These are phyloP conservation scores for Parnassius glacialis DNA, from an alignment of 2,888 invertebrate genomes.

Conservation along the genomic window DNA sequence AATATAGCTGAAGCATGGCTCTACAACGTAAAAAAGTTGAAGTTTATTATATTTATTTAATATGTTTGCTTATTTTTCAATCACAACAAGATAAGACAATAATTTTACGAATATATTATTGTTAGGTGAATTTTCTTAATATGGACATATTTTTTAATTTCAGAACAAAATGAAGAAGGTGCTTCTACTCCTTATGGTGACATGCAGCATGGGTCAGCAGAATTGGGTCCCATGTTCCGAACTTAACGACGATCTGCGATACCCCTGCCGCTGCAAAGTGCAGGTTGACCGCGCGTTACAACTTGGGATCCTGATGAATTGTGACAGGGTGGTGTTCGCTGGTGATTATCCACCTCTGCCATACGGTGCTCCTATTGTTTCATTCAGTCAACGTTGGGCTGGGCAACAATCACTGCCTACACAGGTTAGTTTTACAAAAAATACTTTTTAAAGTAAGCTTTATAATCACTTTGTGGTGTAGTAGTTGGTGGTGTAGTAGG, in stretches of 20 bases:
- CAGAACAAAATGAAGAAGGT: conserved; percentile 61
- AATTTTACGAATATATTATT: too few relatives aligned
- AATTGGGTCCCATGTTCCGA: conserved; percentile 88
- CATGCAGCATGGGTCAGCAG: conserved; percentile 54
- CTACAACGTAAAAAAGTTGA: too few relatives aligned
- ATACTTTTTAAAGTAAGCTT: too few relatives aligned
- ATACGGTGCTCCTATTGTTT: conserved; percentile 88
- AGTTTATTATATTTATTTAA: too few relatives aligned
- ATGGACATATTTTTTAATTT: conserved; percentile 32
- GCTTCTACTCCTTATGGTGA: conserved; percentile 53
- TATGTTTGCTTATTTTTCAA: too few relatives aligned
- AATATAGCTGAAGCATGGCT: too few relatives aligned
- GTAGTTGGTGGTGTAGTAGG: too few relatives aligned
- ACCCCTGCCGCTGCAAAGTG: conserved; percentile 84
- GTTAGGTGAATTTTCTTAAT: too few relatives aligned
- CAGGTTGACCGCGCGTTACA: conserved; percentile 75
- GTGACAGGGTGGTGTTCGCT: conserved; percentile 90
- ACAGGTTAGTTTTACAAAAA: conserved; percentile 74
- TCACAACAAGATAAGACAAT: too few relatives aligned
- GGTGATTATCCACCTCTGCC: conserved; percentile 89
- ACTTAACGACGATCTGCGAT: conserved; percentile 86
- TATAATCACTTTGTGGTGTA: too few relatives aligned
- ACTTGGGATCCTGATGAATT: conserved; percentile 86
- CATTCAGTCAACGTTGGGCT: conserved; percentile 89
- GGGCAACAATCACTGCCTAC: conserved; percentile 91